These are phyloP conservation scores for Harmothoe impar DNA, from an alignment of 2,888 invertebrate genomes.

Conservation along the genomic window DNA sequence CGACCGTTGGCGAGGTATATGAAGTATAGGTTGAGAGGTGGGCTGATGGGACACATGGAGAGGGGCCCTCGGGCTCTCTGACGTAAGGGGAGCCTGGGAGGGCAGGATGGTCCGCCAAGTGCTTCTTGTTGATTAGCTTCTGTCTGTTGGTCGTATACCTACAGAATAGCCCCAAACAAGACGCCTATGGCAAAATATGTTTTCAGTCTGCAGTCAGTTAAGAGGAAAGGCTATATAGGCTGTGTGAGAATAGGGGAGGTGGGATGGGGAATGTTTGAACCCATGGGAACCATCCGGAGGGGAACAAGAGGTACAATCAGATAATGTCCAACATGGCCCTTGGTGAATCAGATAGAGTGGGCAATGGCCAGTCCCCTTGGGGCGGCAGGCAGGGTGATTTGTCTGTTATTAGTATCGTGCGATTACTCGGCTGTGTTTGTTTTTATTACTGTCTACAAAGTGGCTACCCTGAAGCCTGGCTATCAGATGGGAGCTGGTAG, in stretches of 20 bases:
- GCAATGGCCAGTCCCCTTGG: not conserved
- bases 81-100: not conserved
- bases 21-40: not conserved
- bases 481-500: conserved; percentile 35
- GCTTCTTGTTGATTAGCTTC: conserved; percentile 17
- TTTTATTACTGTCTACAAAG: conserved; percentile 51
- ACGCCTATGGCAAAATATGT: not conserved
- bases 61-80: not conserved
- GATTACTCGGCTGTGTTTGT: conserved; percentile 37
- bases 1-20: not conserved
- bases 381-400: conserved; percentile 32
- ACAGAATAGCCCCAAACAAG: not conserved
- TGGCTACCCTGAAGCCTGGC: not conserved
- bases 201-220: not conserved
- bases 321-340: not conserved
- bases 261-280: not conserved
- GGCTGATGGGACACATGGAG: not conserved
- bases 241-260: not conserved
- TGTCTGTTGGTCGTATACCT: not conserved
- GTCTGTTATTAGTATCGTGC: conserved; percentile 10
- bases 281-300: not conserved
- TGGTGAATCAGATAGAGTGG: not conserved
- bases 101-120: not conserved
- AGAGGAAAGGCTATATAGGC: no score
- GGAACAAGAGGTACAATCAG: not conserved